These are phyloP conservation scores for Poeciliopsis paucimaculata DNA, from an alignment of 2,797 vertebrate species.

Conservation along the genomic window DNA sequence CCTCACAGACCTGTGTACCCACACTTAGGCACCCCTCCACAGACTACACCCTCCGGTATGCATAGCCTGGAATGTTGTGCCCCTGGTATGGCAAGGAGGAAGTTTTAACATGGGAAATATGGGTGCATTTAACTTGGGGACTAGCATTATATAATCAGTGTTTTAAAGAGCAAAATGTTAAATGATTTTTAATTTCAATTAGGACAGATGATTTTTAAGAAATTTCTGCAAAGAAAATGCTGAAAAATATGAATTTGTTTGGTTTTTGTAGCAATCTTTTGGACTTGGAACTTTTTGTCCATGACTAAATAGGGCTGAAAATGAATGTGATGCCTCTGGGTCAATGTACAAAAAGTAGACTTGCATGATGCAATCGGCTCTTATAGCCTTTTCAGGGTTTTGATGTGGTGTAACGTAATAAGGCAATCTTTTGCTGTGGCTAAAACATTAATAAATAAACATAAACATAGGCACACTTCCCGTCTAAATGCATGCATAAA, in stretches of 20 bases:
- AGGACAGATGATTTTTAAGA: not conserved
- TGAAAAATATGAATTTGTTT: not conserved
- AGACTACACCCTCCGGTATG: fast-evolving
- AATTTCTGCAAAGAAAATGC: not conserved
- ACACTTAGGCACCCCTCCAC: too few species aligned
- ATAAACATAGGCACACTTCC: not conserved
- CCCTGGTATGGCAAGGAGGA: too few species aligned
- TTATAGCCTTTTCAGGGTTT: too few species aligned
- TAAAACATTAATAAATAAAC: not conserved
- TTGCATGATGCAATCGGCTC: not conserved
- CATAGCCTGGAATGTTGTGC: too few species aligned
- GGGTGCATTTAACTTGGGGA: too few species aligned
- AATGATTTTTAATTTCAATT: not conserved
- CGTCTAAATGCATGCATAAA: not conserved
- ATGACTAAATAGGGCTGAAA: not conserved
- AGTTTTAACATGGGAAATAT: too few species aligned
- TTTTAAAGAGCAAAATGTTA: not conserved
- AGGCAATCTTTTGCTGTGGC: not conserved
- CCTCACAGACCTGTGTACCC: too few species aligned
- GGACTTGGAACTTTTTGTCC: not conserved
- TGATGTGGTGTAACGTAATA: too few species aligned
- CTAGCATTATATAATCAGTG: not conserved
- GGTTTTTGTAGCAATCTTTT: not conserved
- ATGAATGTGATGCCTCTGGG: not conserved
- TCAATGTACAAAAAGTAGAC: not conserved